Evolutionary conservation across 2,113 vertebrate species (phyloP).

Genomic region (Prochilodus magdalenae): DNA sequence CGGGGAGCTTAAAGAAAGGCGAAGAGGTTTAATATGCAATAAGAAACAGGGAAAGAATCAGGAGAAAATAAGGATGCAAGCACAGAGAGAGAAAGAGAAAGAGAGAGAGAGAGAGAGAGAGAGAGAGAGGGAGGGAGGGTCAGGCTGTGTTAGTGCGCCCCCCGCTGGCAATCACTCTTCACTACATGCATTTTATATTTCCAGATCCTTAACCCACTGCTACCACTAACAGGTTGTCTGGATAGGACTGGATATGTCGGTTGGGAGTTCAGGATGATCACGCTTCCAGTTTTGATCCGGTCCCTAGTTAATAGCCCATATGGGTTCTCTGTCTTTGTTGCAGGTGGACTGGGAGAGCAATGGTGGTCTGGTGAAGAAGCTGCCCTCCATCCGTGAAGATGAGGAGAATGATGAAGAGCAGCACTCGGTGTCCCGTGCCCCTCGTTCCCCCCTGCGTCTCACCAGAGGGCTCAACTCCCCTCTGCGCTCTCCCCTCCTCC

Average conservation of each 20-base stretch:
- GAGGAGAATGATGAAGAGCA: constrained; percentile 81
- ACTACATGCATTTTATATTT: constrained; percentile 11
- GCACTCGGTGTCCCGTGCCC: constrained; percentile 62
- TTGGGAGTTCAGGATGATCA: too few relatives aligned
- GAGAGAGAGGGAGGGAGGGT: not conserved
- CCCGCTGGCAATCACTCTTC: constrained; percentile 20
- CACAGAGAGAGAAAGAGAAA: not conserved
- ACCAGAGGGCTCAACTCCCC: constrained; percentile 74
- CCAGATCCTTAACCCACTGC: not conserved
- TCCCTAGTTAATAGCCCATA: too few relatives aligned
- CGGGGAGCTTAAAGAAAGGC: constrained; percentile 1
- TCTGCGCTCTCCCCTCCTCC: constrained; percentile 78
- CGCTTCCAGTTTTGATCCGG: too few relatives aligned
- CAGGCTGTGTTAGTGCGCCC: constrained; percentile 43
- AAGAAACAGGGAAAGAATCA: constrained; percentile 2
- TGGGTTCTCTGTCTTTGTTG: not conserved
- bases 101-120: not conserved
- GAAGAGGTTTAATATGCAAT: constrained; percentile 33
- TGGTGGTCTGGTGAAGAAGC: constrained; percentile 81
- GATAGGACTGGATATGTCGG: too few relatives aligned
- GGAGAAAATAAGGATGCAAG: not conserved
- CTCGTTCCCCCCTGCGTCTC: constrained; percentile 75
- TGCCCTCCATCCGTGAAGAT: constrained; percentile 81
- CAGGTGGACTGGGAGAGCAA: constrained; percentile 83
- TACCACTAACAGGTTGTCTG: too few relatives aligned